Conservation (phyloP, 2,888 invertebrate genomes). For the Nasonovia ribisnigri region DNA sequence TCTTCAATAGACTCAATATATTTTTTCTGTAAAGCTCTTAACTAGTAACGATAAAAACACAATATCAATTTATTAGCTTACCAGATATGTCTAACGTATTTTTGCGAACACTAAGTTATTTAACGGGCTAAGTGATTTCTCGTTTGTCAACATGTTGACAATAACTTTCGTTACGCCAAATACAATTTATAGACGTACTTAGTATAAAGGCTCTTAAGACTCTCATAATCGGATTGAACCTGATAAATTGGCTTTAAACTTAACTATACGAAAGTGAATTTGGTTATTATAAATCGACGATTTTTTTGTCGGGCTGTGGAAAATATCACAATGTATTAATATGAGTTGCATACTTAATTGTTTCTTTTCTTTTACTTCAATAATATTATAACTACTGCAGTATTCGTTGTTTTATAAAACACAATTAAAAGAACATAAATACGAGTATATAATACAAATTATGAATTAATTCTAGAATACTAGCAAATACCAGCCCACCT, state of each 20-base stretch:
- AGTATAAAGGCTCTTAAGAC: constrained; percentile 42
- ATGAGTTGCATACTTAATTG: neutral
- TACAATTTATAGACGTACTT: constrained; percentile 53
- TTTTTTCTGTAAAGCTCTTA: neutral
- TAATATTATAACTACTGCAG: neutral
- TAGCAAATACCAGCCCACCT: neutral
- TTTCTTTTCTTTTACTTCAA: neutral
- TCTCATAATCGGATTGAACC: constrained; percentile 11
- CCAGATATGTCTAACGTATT: constrained; percentile 27
- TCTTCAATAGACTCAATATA: neutral
- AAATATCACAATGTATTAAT: neutral
- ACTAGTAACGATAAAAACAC: constrained; percentile 7
- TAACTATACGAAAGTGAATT: constrained; percentile 27
- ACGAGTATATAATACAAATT: neutral
- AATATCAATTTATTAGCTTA: constrained; percentile 33
- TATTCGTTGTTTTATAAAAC: neutral
- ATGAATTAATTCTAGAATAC: neutral
- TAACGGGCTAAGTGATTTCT: constrained; percentile 46
- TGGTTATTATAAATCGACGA: neutral
- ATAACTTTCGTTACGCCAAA: constrained; percentile 52
- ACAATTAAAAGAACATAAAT: neutral
- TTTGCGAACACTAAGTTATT: constrained; percentile 49
- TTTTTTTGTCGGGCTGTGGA: neutral
- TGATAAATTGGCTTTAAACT: constrained; percentile 54
- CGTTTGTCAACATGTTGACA: constrained; percentile 42